Base-by-base conservation (phyloP, 2,113 vertebrate genomes). In the Hypocryptadius cinnamomeus region DNA sequence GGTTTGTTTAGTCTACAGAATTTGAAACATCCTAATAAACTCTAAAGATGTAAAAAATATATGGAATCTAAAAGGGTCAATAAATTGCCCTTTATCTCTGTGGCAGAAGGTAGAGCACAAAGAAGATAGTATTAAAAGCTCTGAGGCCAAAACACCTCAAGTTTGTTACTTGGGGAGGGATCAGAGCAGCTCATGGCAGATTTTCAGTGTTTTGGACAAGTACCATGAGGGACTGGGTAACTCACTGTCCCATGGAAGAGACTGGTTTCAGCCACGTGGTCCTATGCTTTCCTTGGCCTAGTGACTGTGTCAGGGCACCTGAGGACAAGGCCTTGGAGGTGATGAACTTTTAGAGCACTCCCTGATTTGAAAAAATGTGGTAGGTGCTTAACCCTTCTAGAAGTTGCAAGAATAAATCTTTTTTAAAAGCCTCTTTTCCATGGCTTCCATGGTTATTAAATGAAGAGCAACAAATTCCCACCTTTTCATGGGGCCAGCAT, bases 1-100 rank as follows among this genome's bases (percentile, higher is more conserved):
- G 40, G 69, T 57, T 95, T 96, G 93, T 96, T 96, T 96, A 96
- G 94, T 96, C 92, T 96, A 78, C 64, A 81, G 57, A 74, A 61
- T 71, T 51, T 47, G 61, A 96, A 95, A 77, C 10, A 44, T 56
- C 30, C 37, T 86, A 77, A 87, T 74, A 83, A 85, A 82, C 63
- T 72, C 90, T 30, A 53, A 53, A 83, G 64, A 85, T 66, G 11
- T 59, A 37, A 85, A 85, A 89, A 85, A 31, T 12, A 57, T 1
- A 54, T 20, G 9, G 10, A 40, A 65, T 64, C 59, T 71, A 51
- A 81, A 83, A 80, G 39, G 27, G 11, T 8, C 70, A 64, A 86
- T 85, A 6, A 0, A 71, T 87, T 84, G 56, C 5, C 22, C 31
- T 74, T 90, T 60, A 40, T 71, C 64, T 78, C 24, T 66, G 44